These are phyloP conservation scores for Torymus texanus DNA, from an alignment of 2,888 invertebrate species.

Conservation along the genomic window DNA sequence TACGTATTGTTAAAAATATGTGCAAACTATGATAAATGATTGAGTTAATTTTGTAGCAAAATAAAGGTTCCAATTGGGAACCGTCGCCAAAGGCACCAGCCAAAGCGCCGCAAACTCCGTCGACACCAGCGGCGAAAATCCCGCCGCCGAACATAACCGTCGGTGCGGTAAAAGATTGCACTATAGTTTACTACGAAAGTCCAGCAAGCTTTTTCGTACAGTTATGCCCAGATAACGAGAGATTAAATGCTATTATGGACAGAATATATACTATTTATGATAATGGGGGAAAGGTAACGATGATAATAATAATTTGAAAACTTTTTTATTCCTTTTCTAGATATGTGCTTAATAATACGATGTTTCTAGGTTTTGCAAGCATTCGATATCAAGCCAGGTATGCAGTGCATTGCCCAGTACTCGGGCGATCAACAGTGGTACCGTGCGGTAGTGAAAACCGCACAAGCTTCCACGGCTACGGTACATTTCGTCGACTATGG, in stretches of 20 bases:
- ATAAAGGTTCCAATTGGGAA: slow-evolving; percentile 4
- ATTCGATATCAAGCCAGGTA: slow-evolving; percentile 59
- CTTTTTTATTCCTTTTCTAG: background rate
- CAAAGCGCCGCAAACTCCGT: background rate
- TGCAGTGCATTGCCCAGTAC: slow-evolving; percentile 70
- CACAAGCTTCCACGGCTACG: slow-evolving; percentile 75
- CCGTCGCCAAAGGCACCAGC: background rate
- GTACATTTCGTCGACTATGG: slow-evolving; percentile 85
- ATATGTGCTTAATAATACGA: background rate
- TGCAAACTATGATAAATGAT: background rate
- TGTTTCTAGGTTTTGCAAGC: slow-evolving; percentile 52
- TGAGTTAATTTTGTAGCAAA: slow-evolving; percentile 5
- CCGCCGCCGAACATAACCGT: slow-evolving; percentile 61
- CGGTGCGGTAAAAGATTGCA: slow-evolving; percentile 65
- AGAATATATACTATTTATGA: slow-evolving; percentile 64
- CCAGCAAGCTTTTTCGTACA: slow-evolving; percentile 70
- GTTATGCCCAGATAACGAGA: slow-evolving; percentile 64
- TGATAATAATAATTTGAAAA: background rate
- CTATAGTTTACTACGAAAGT: slow-evolving; percentile 63
- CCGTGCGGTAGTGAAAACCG: slow-evolving; percentile 77
- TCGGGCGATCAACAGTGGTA: slow-evolving; percentile 83
- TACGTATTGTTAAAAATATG: background rate
- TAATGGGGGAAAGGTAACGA: slow-evolving; percentile 61
- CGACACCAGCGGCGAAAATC: slow-evolving; percentile 43
- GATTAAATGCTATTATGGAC: slow-evolving; percentile 66